Percentiles rank a stretch among this genome's conserved stretches.
These are phyloP conservation scores for Planococcus citri DNA, from an alignment of 1,140 invertebrate species.

Conservation along the genomic window DNA sequence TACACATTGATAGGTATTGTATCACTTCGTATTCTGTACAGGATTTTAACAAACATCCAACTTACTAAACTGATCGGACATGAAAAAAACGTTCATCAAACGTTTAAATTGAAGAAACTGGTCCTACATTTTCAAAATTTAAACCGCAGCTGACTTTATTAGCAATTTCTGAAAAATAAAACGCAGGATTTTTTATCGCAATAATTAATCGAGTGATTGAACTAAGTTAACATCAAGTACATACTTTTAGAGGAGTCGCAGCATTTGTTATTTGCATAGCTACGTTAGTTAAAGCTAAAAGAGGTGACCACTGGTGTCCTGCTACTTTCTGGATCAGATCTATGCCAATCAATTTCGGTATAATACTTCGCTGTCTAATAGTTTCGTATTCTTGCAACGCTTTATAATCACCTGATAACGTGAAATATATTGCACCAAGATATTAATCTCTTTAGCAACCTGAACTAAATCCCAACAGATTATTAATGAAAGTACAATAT, in stretches of 20 bases:
- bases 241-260: background rate
- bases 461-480: conserved; percentile 1
- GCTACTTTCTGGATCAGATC: conserved; percentile 70
- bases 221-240: background rate
- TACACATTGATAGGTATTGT: too few relatives aligned
- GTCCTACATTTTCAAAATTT: too few relatives aligned
- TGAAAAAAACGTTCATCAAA: too few relatives aligned
- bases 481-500: conserved; percentile 12
- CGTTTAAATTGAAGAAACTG: too few relatives aligned
- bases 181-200: too few relatives aligned
- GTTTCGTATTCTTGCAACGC: conserved; percentile 76
- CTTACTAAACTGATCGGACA: too few relatives aligned
- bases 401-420: conserved; percentile 44
- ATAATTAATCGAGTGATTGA: background rate
- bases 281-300: background rate
- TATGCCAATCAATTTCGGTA: conserved; percentile 75
- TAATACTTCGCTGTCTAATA: conserved; percentile 65
- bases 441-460: background rate
- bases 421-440: conserved; percentile 21
- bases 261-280: background rate
- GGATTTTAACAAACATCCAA: too few relatives aligned
- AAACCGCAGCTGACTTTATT: too few relatives aligned
- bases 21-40: too few relatives aligned
- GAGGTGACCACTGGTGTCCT: background rate
- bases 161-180: too few relatives aligned